Evolutionary conservation across 2,888 invertebrate genomes (phyloP).

Genomic region (Euspilapteryx auroguttella): DNA sequence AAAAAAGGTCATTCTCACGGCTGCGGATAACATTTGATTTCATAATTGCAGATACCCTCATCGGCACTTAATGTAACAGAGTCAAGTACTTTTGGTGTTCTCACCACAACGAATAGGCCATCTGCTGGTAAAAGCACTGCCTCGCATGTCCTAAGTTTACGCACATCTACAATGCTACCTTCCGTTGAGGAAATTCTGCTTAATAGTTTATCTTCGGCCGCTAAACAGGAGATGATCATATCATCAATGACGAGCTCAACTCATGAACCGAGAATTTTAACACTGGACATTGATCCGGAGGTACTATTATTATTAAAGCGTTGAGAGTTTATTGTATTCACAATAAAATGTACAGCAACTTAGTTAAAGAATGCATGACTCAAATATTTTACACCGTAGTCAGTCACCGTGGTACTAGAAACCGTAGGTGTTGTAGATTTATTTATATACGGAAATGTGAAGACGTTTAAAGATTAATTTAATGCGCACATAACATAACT

Average conservation of each 20-base stretch:
- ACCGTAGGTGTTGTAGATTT: too few relatives aligned
- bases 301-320: conserved; percentile 54
- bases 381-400: too few relatives aligned
- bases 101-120: conserved; percentile 41
- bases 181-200: conserved; percentile 64
- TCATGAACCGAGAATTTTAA: conserved; percentile 59
- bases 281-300: conserved; percentile 65
- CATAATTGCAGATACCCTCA: conserved; percentile 55
- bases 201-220: conserved; percentile 63
- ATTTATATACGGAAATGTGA: too few relatives aligned
- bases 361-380: too few relatives aligned
- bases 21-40: conserved; percentile 46
- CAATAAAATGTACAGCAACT: too few relatives aligned
- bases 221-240: conserved; percentile 62
- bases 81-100: conserved; percentile 51
- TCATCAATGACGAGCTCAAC: conserved; percentile 53
- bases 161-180: conserved; percentile 61
- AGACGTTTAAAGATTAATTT: too few relatives aligned
- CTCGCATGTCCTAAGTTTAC: conserved; percentile 59
- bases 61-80: conserved; percentile 53
- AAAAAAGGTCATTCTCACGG: too few relatives aligned
- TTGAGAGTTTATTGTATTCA: too few relatives aligned
- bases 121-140: conserved; percentile 55
- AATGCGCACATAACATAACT: too few relatives aligned
- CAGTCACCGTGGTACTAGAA: too few relatives aligned